These are phyloP conservation scores for Oncorhynchus nerka DNA, from an alignment of 2,113 vertebrate genomes.

Conservation along the genomic window DNA sequence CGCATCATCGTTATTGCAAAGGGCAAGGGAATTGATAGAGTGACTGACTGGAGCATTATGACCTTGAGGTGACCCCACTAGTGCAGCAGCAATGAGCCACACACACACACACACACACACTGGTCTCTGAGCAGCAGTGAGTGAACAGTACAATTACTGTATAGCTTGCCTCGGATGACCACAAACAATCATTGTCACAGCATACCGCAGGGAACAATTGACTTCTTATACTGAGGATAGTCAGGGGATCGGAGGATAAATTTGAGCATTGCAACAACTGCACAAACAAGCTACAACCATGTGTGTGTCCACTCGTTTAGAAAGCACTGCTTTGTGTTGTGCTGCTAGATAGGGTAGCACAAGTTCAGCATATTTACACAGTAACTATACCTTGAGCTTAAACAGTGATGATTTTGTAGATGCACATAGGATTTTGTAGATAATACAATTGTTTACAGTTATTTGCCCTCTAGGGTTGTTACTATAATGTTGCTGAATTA, in stretches of 20 bases:
- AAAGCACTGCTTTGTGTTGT: conserved; percentile 45
- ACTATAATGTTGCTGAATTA: no score
- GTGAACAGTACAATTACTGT: conserved; percentile 56
- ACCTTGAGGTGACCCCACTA: conserved; percentile 30
- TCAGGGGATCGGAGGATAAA: conserved; percentile 66
- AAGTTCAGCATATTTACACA: conserved; percentile 47
- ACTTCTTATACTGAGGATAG: conserved; percentile 67
- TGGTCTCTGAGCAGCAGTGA: conserved; percentile 47
- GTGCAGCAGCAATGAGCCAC: neutral
- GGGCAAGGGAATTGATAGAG: conserved; percentile 26
- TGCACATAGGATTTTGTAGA: no score
- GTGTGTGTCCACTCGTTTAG: conserved; percentile 40
- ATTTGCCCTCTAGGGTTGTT: no score
- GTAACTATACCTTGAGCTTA: no score
- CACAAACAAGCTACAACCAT: conserved; percentile 69
- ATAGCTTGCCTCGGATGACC: conserved; percentile 56
- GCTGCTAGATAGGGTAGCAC: conserved; percentile 8
- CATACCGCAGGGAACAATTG: conserved; percentile 68
- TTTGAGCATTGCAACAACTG: conserved; percentile 60
- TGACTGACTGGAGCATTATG: conserved; percentile 43
- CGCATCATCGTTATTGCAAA: conserved; percentile 10
- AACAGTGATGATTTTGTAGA: no score
- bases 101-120: no score
- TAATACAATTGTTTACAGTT: no score
- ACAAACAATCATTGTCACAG: conserved; percentile 73